These are phyloP conservation scores for Plumapathes pennacea DNA, from an alignment of 92 coral and sea anemone species.

Conservation along the genomic window DNA sequence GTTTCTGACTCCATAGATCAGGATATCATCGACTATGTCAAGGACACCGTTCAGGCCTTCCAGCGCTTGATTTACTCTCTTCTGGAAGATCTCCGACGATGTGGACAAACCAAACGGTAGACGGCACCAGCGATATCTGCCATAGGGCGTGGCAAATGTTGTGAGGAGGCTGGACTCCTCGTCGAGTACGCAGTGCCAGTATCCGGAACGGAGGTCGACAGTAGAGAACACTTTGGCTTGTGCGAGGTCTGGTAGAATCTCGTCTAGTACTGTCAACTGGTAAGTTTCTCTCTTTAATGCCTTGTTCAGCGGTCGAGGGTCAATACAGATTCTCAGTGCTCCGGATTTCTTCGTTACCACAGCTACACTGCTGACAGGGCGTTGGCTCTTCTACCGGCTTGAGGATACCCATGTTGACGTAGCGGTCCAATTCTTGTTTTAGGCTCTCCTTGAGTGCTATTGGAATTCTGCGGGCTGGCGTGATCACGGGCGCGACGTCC, in stretches of 20 bases:
- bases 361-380: conserved; percentile 14
- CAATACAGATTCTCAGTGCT: conserved; percentile 30
- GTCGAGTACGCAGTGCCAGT: conserved; percentile 37
- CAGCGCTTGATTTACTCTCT: conserved; percentile 57
- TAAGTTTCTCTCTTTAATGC: conserved; percentile 45
- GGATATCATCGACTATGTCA: conserved; percentile 54
- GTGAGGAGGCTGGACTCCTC: conserved; percentile 35
- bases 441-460: conserved; percentile 22
- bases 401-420: conserved; percentile 9
- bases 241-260: conserved; percentile 47
- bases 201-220: conserved; percentile 35
- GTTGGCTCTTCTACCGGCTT: conserved; percentile 26
- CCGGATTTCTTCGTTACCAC: conserved; percentile 30
- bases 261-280: conserved; percentile 52
- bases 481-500: conserved; percentile 4
- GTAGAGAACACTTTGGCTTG: conserved; percentile 48
- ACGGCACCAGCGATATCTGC: conserved; percentile 34
- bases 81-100: conserved; percentile 48
- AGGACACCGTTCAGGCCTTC: conserved; percentile 47
- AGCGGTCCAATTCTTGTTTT: conserved; percentile 34
- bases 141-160: conserved; percentile 37
- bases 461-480: conserved; percentile 26
- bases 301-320: conserved; percentile 27
- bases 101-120: conserved; percentile 58
- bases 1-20: conserved; percentile 45